Conservation (phyloP, 2,888 invertebrate species). For the Xestobium rufovillosum region DNA sequence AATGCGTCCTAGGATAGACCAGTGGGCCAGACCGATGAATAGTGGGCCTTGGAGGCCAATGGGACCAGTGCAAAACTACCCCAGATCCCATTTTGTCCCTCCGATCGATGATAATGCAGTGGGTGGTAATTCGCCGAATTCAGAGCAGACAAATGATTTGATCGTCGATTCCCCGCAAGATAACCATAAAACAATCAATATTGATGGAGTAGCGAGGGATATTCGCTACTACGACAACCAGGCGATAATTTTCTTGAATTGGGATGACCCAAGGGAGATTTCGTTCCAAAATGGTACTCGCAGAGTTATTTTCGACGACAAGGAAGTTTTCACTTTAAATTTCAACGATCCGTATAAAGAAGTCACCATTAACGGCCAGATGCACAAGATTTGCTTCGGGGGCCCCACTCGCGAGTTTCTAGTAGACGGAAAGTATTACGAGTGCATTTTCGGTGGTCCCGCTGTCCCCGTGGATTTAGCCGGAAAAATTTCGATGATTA, state of each 20-base stretch:
- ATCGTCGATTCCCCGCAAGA: conserved; percentile 54
- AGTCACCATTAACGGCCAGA: conserved; percentile 63
- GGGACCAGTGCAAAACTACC: conserved; percentile 21
- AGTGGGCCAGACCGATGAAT: conserved; percentile 24
- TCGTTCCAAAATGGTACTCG: conserved; percentile 75
- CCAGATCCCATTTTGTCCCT: conserved; percentile 8
- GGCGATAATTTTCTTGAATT: conserved; percentile 76
- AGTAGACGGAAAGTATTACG: conserved; percentile 82
- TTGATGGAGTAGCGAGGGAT: conserved; percentile 73
- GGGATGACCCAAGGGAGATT: conserved; percentile 80
- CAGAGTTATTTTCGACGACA: conserved; percentile 68
- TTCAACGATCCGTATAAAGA: conserved; percentile 67
- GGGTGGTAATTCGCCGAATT: conserved; percentile 10
- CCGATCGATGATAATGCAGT: conserved; percentile 11
- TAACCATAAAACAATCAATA: conserved; percentile 70
- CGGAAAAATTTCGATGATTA: conserved; percentile 67
- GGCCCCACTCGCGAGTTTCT: conserved; percentile 87
- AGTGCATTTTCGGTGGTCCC: conserved; percentile 87
- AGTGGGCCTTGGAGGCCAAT: conserved; percentile 28
- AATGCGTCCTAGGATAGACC: conserved; percentile 27
- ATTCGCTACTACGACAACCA: conserved; percentile 81
- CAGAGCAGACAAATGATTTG: conserved; percentile 17
- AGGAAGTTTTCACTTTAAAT: conserved; percentile 56
- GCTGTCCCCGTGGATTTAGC: conserved; percentile 74
- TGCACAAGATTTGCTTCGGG: conserved; percentile 77